These are phyloP conservation scores for Eulemur macaco DNA, from an alignment of 2,113 vertebrate genomes.

Conservation along the genomic window DNA sequence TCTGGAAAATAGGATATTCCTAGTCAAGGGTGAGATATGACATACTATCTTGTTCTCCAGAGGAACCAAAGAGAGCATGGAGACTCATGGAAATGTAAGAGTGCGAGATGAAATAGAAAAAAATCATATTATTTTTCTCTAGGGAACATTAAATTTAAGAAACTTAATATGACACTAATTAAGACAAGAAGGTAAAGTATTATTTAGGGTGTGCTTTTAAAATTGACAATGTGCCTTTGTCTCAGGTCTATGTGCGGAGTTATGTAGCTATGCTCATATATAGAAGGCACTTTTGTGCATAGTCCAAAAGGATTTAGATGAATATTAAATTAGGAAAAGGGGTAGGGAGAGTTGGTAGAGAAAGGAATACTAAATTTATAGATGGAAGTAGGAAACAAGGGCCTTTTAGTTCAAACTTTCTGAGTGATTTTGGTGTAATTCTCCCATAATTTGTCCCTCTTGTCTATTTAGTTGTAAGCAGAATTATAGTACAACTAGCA, in stretches of 20 bases:
- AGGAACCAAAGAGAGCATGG: conserved; percentile 20
- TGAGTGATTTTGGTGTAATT: background rate
- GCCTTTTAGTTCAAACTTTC: background rate
- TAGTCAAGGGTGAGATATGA: conserved; percentile 55
- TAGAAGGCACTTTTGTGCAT: background rate
- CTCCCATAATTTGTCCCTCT: background rate
- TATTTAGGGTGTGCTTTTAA: background rate
- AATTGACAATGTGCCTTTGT: background rate
- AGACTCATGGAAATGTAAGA: conserved; percentile 46
- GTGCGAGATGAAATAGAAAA: conserved; percentile 51
- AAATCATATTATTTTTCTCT: background rate
- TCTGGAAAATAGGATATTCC: conserved; percentile 8
- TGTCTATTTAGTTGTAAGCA: background rate
- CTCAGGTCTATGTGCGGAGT: background rate
- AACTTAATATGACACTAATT: conserved; percentile 14
- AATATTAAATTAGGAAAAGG: background rate
- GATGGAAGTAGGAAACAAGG: background rate
- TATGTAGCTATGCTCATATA: background rate
- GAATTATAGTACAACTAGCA: background rate
- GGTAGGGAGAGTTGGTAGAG: background rate
- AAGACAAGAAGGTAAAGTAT: background rate
- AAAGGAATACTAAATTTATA: background rate
- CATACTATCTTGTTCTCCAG: conserved; percentile 15
- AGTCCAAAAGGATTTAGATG: background rate
- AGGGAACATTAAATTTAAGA: conserved; percentile 10